These are phyloP conservation scores for Pterophyllum scalare DNA, from an alignment of 2,113 vertebrate genomes.

Conservation along the genomic window DNA sequence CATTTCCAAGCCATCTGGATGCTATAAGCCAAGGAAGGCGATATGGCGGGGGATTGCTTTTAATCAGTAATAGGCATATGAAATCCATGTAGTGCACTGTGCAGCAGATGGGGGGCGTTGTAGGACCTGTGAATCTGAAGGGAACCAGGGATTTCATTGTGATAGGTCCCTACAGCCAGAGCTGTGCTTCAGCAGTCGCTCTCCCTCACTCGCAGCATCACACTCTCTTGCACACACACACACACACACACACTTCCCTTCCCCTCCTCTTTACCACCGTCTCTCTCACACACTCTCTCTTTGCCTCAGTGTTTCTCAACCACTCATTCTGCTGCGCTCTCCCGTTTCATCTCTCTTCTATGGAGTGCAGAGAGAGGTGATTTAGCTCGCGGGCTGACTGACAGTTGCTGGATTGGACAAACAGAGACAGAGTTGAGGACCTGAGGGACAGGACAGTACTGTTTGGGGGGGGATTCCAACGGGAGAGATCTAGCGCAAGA, in stretches of 20 bases:
- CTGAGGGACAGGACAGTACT: constrained; percentile 47
- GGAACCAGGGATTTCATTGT: constrained; percentile 63
- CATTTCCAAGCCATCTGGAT: constrained; percentile 58
- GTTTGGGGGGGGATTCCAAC: neutral
- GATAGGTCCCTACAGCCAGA: constrained; percentile 61
- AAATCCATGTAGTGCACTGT: constrained; percentile 39
- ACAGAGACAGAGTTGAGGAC: constrained; percentile 57
- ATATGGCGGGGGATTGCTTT: constrained; percentile 63
- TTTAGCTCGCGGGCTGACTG: constrained; percentile 46
- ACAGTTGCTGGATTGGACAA: constrained; percentile 30
- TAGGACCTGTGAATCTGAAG: constrained; percentile 72
- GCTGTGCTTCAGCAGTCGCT: constrained; percentile 51
- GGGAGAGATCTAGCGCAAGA: constrained; percentile 36
- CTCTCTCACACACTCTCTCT: constrained; percentile 21
- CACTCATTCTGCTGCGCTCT: constrained; percentile 42
- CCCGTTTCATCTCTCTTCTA: constrained; percentile 44
- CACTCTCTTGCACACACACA: constrained; percentile 7
- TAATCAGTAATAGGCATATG: constrained; percentile 31
- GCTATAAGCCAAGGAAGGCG: constrained; percentile 12
- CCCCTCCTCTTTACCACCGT: constrained; percentile 7
- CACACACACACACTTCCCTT: neutral
- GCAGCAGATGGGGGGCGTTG: constrained; percentile 69
- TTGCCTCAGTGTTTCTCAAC: constrained; percentile 30
- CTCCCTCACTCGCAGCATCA: constrained; percentile 45
- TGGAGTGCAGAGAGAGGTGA: constrained; percentile 43